Percentiles rank a stretch among this genome's conserved stretches.
Evolutionary conservation across 2,797 vertebrate genomes (phyloP).

Genomic region (Phataginus tetradactyla): DNA sequence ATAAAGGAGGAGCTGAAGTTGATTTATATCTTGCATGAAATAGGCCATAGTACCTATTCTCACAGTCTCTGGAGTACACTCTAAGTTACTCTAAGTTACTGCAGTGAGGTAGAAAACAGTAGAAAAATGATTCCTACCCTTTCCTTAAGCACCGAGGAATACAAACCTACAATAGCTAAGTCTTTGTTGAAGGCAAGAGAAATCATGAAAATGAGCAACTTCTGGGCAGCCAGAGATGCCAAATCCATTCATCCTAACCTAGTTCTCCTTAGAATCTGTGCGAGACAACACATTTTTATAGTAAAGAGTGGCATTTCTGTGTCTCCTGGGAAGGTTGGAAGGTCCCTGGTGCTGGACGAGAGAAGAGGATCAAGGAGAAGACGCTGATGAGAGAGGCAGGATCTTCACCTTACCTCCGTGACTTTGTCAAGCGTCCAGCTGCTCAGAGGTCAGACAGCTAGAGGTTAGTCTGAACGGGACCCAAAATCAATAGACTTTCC

Average conservation of each 20-base stretch:
- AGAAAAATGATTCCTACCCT: background rate
- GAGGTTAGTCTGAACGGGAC: background rate
- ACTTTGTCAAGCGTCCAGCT: background rate
- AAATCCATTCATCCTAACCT: background rate
- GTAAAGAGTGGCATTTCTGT: background rate
- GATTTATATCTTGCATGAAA: background rate
- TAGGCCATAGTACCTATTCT: background rate
- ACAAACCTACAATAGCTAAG: background rate
- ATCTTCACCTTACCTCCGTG: background rate
- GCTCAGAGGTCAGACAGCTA: background rate
- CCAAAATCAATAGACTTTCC: background rate
- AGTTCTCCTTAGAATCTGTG: background rate
- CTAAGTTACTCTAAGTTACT: background rate
- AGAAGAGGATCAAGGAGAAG: background rate
- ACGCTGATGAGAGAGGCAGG: background rate
- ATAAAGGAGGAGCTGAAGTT: background rate
- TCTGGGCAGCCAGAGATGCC: background rate
- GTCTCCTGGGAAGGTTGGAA: background rate
- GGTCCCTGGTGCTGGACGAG: background rate
- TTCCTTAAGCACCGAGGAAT: background rate
- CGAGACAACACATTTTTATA: slow-evolving; percentile 9
- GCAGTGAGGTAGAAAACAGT: background rate
- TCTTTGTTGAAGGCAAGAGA: background rate
- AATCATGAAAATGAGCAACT: background rate
- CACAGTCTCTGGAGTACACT: background rate